Evolutionary conservation across 1,140 invertebrate genomes (phyloP).

Genomic region (Antheraea mylitta): DNA sequence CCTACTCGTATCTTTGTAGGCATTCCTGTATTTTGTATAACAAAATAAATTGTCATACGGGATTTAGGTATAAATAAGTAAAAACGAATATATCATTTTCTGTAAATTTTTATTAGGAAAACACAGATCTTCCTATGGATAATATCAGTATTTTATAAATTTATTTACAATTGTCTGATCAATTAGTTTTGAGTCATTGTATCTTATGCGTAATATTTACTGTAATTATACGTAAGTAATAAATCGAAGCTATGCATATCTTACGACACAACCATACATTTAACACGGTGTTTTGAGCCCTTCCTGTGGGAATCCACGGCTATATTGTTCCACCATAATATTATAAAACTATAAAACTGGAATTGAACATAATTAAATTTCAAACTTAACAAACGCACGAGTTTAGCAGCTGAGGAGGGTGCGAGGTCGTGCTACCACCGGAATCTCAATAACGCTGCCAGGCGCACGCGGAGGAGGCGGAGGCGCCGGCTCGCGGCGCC

Average conservation of each 20-base stretch:
- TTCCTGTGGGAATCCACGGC: slow-evolving; percentile 38
- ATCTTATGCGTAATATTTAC: slow-evolving; percentile 57
- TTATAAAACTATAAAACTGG: slow-evolving; percentile 72
- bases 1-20: no score
- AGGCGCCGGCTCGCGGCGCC: slow-evolving; percentile 64
- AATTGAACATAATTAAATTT: slow-evolving; percentile 69
- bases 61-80: not conserved
- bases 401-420: slow-evolving; percentile 32
- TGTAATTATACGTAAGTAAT: slow-evolving; percentile 65
- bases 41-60: no score
- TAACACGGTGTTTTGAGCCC: slow-evolving; percentile 63
- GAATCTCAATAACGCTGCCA: slow-evolving; percentile 73
- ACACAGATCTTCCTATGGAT: slow-evolving; percentile 65
- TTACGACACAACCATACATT: slow-evolving; percentile 78
- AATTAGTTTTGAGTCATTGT: slow-evolving; percentile 59
- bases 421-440: slow-evolving; percentile 24
- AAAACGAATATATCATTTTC: slow-evolving; percentile 26
- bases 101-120: slow-evolving; percentile 73
- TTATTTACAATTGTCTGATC: slow-evolving; percentile 71
- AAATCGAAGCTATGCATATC: slow-evolving; percentile 76
- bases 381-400: slow-evolving; percentile 77
- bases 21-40: no score
- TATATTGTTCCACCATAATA: slow-evolving; percentile 61
- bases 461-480: slow-evolving; percentile 68
- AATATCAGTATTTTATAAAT: slow-evolving; percentile 60